Evolutionary conservation across 2,113 vertebrate species (phyloP), one percentile per base, ranked within the genome.

Genomic region (Trematocara macrostoma): DNA sequence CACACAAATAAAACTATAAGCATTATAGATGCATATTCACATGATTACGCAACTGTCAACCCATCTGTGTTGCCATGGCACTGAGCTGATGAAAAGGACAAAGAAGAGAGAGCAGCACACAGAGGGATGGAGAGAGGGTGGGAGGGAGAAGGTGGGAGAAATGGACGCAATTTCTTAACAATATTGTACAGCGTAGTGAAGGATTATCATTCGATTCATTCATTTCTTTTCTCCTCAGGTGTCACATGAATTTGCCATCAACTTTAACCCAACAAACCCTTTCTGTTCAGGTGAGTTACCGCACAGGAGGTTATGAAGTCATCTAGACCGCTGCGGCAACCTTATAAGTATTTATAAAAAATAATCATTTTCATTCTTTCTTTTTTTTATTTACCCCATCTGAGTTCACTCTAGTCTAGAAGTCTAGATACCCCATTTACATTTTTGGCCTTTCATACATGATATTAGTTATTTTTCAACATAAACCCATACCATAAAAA

Each of bases 191-290:
- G 29, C 56, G 29, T 53, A 47, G 12, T 34, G 31, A 55, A 82
- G 20, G 20, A 47, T 59, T 5, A 67, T 20, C n/a, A 12, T 56
- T 18, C 29, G 12, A 4, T 71, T 61, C 16, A 31, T 83, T n/a
- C 45, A 18, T 78, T 81, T 80, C 79, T 87, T 79, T 89, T 91
- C 78, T 95, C 84, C 89, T 92, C 93, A 99, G 99, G 99, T 99
- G 26, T 99, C 98, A 61, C 99, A 99, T 7, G 99, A 99, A 91
- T 99, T 99, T 94, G 99, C 99, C 88, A 99, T 99, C 94, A 99
- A 99, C 95, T 99, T 99, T 94, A 97, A 99, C 84, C 98, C 98
- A 85, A 99, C 98, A 4, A 99, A 99, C 93, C 99, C 99, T 0
- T 99, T 99, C 95, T 99, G 99, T 88, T 97, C 96, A 82, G 99